A percentile compares a stretch with the other conserved stretches of the same genome.
Conservation (phyloP, 2,113 vertebrate species). For the Coryphaenoides rupestris region DNA sequence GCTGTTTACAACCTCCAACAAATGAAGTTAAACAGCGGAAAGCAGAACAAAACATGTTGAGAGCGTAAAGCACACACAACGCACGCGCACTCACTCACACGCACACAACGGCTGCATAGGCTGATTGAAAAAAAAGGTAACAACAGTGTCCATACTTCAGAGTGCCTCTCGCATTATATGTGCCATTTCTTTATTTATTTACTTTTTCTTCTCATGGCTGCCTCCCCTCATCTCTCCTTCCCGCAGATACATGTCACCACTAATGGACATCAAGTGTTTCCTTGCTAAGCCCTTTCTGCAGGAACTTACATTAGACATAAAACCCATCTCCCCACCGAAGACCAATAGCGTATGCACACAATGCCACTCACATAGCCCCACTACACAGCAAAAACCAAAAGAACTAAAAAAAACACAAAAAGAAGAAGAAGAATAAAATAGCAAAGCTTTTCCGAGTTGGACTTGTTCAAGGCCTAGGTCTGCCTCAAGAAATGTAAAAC, state of each 20-base stretch:
- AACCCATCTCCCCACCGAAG: constrained; percentile 55
- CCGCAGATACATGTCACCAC: constrained; percentile 66
- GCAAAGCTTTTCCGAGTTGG: constrained; percentile 2
- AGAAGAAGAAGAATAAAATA: too few relatives aligned
- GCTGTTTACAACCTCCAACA: constrained; percentile 40
- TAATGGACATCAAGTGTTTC: constrained; percentile 78
- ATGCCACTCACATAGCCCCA: too few relatives aligned
- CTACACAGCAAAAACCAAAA: too few relatives aligned
- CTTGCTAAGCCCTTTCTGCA: constrained; percentile 48
- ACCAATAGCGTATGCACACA: constrained; percentile 13
- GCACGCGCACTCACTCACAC: constrained; percentile 11
- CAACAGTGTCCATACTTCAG: constrained; percentile 48
- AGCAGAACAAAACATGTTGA: constrained; percentile 49
- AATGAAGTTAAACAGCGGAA: constrained; percentile 51
- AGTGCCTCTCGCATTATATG: constrained; percentile 59
- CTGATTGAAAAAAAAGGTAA: too few relatives aligned
- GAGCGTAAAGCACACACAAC: constrained; percentile 48
- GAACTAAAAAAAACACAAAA: too few relatives aligned
- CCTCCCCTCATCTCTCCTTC: constrained; percentile 40
- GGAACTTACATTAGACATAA: constrained; percentile 64
- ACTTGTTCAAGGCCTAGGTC: neutral
- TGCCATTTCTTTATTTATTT: constrained; percentile 53
- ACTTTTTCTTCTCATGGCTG: constrained; percentile 2
- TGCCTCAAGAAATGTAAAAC: neutral
- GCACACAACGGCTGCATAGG: too few relatives aligned